These are phyloP conservation scores for Megaustenia siamemsis DNA, from an alignment of 2,888 invertebrate species.

Conservation along the genomic window DNA sequence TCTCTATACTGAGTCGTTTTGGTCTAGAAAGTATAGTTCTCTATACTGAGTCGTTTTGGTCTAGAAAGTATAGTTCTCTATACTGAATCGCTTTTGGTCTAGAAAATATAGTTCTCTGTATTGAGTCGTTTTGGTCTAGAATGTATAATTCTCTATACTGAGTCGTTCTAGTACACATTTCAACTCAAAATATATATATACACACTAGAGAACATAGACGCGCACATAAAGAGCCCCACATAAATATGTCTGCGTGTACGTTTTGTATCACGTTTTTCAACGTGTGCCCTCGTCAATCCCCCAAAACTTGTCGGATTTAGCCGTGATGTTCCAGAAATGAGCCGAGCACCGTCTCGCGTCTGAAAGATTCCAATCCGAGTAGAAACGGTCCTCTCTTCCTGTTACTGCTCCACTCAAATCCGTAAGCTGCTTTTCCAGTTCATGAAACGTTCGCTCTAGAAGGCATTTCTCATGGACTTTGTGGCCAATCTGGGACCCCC, in stretches of 20 bases:
- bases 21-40: too few species aligned
- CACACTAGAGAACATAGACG: too few species aligned
- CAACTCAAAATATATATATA: too few species aligned
- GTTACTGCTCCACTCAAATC: slow-evolving; percentile 23
- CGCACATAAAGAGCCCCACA: background rate
- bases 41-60: too few species aligned
- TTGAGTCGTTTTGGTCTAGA: too few species aligned
- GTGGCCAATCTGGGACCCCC: background rate
- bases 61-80: too few species aligned
- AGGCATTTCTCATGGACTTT: slow-evolving; percentile 15
- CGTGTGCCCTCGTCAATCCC: background rate
- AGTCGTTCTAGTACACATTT: too few species aligned
- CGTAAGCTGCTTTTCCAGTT: slow-evolving; percentile 26
- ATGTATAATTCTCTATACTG: too few species aligned
- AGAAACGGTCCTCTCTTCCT: background rate
- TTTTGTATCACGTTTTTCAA: background rate
- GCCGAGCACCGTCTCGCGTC: background rate
- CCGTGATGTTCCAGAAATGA: background rate
- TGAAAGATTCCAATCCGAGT: slow-evolving; percentile 8
- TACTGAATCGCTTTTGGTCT: too few species aligned
- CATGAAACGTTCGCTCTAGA: background rate
- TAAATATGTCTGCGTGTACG: background rate
- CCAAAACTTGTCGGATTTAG: background rate
- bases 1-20: too few species aligned
- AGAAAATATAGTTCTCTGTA: too few species aligned